Conservation (phyloP, 2,888 invertebrate genomes). For the Rugalucina vietnamica region DNA sequence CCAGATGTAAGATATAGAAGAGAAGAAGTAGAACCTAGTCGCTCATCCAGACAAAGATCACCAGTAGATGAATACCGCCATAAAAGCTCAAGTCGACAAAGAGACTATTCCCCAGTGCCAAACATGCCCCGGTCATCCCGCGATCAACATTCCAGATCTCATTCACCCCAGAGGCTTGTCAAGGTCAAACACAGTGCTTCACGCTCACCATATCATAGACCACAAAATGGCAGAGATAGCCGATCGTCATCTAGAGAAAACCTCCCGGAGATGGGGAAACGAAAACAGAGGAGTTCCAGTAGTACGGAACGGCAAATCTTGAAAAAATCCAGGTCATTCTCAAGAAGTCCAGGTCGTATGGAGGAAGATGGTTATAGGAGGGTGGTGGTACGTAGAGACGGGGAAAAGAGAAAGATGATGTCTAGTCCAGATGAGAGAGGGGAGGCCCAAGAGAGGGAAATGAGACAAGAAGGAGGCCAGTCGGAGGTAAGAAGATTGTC, state of each 20-base stretch:
- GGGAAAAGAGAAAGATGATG: not conserved
- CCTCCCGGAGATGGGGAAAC: slow-evolving; percentile 5
- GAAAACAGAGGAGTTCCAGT: slow-evolving; percentile 35
- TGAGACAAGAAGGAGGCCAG: slow-evolving; percentile 12
- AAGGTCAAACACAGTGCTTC: not conserved
- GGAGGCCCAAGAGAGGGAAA: slow-evolving; percentile 18
- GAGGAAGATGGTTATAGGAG: slow-evolving; percentile 37
- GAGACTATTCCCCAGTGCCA: not conserved
- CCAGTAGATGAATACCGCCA: not conserved
- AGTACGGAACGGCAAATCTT: slow-evolving; percentile 44
- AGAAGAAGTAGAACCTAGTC: not conserved
- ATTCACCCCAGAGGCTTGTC: slow-evolving; percentile 10
- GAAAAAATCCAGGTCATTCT: slow-evolving; percentile 48
- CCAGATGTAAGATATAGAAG: not conserved
- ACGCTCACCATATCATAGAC: not conserved
- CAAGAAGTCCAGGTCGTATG: slow-evolving; percentile 32
- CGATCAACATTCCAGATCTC: slow-evolving; percentile 17
- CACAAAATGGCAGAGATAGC: not conserved
- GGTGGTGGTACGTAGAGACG: slow-evolving; percentile 50
- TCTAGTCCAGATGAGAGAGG: slow-evolving; percentile 11
- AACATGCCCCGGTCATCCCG: slow-evolving; percentile 14
- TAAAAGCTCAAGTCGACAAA: slow-evolving; percentile 3
- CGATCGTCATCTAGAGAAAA: slow-evolving; percentile 26
- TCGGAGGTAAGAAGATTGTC: not conserved
- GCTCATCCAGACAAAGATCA: not conserved